Evolutionary conservation across 2,888 invertebrate genomes (phyloP), one percentile per base, ranked within the genome.

Genomic region (Osmoderma eremita): DNA sequence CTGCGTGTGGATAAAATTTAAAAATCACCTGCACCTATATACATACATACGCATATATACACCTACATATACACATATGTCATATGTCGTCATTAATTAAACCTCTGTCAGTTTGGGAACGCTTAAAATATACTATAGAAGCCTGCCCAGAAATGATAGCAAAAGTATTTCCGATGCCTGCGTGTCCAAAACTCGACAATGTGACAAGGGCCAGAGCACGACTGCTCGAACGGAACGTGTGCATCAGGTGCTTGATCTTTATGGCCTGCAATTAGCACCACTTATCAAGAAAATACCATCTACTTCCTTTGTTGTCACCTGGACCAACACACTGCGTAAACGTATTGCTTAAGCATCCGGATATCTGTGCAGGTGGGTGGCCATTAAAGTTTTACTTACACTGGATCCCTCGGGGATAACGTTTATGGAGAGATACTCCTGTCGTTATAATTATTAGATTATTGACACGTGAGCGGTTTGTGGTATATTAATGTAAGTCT

Each of bases 31-130:
- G 8, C 10, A 10, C 30, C 5, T 10, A 6, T 30, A 30, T 10
- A 10, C 30, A 30, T 5, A 24, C 5, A 24, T 24, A 3, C 5
- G 5, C 24, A 8, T 45, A 45, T 6, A 12, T 15, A 45, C 15
- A 45, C 3, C 15, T 68, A 65, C 68, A 50, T 56, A 64, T 67
- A 24, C 58, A 68, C 65, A 65, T 68, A 65, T 65, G 65, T 68
- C 68, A 68, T 65, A 58, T 68, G 68, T 54, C 61, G 61, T 65
- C 62, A 65, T 68, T 68, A 68, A 65, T 65, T 68, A 68, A 68
- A 51, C 51, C 24, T 42, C 61, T 17, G 24, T 42, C 61, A 45
- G 42, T 30, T 42, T 18, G 42, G 15, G 18, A 18, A 42, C 17
- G 6, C 38, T 15, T 30, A 41, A 20, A 18, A 42, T 30, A 30